phyloP scores from a whole-genome alignment of 2,888 invertebrate species.

The Galerucella nymphaeae region DNA sequence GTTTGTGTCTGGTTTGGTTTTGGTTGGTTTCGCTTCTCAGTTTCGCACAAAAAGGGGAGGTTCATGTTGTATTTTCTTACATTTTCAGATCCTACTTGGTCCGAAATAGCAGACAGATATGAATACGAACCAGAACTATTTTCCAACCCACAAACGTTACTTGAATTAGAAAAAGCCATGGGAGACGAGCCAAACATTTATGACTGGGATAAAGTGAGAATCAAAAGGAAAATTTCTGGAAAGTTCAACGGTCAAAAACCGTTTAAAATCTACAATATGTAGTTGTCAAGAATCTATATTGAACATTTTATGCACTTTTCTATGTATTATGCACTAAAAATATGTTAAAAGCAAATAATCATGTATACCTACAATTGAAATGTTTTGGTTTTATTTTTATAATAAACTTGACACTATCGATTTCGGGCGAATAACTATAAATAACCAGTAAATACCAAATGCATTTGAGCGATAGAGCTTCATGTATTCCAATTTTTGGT shows the following conservation, averaged over 20 bases:
- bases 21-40: no score
- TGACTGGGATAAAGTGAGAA: conserved; percentile 53
- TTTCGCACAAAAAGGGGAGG: no score
- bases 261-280: background rate
- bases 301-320: background rate
- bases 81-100: conserved; percentile 57
- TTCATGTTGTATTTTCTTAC: background rate
- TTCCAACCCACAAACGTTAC: conserved; percentile 53
- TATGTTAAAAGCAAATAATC: background rate
- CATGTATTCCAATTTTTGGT: no score
- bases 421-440: no score
- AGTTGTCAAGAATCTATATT: background rate
- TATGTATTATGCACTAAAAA: background rate
- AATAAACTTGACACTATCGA: no score
- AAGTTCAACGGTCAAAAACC: background rate
- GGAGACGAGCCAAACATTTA: conserved; percentile 55
- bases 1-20: no score
- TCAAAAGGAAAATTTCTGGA: conserved; percentile 47
- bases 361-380: background rate
- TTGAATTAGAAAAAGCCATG: conserved; percentile 51
- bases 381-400: no score
- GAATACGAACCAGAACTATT: conserved; percentile 60
- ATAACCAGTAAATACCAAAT: no score
- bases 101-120: conserved; percentile 59
- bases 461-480: no score